Base-by-base conservation (phyloP, 2,888 invertebrate species). In the Sinodicranocentrus sp. region DNA sequence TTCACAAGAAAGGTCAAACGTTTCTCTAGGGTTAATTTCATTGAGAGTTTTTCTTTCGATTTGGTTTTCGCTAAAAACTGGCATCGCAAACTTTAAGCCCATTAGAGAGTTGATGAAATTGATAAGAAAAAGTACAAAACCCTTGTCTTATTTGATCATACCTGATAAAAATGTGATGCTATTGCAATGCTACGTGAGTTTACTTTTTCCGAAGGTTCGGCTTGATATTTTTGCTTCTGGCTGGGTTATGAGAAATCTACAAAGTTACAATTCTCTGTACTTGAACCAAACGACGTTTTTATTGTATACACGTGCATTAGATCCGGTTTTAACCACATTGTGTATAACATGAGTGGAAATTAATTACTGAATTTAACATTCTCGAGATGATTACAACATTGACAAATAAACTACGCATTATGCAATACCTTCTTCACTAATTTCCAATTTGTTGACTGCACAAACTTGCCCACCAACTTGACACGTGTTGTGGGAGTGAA, bases 11-110 rank as follows among this genome's bases (percentile, higher is more conserved):
- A 77, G 77, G 77, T 68, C 76, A 76, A 67, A 8, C 43, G 33
- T 33, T 48, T 63, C 54, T 75, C 52, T 65, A 65, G 65, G 76
- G 65, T 67, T 76, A 76, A 76, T 76, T 76, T 57, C 67, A 67
- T 54, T 57, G 67, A 25, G 43, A 72, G 10, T 25, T 73, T 28
- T 26, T 26, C 17, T 39, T 25, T 10, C 21, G 21, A 25, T 21
- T 52, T 48, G 17, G 19, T 15, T 65, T 73, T n/a, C 23, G 33
- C 61, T 61, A 28, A 61, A 61, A 15, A 59, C 59, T 59, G 2
- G 28, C 61, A 28, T 23, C 28, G 8, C 23, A n/a, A n/a, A n/a
- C n/a, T n/a, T n/a, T n/a, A 57, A 57, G 33, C 65, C 65, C 65
- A 65, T 65, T 75, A 73, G 61, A 39, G 15, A 21, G 28, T 10